These are phyloP conservation scores for Lota lota DNA, from an alignment of 2,113 vertebrate genomes.

Conservation along the genomic window DNA sequence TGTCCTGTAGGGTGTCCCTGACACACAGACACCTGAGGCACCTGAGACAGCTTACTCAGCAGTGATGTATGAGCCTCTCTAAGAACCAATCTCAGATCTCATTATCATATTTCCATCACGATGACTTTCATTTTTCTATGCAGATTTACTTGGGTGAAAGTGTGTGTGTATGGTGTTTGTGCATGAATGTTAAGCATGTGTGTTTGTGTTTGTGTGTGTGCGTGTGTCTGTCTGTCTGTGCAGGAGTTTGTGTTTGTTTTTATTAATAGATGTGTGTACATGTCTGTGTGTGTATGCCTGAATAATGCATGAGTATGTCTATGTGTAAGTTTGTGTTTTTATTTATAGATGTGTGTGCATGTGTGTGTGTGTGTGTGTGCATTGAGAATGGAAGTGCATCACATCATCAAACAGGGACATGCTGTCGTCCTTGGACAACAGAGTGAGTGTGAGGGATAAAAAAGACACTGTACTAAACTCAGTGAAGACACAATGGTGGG, in stretches of 20 bases:
- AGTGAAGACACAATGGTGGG: background rate
- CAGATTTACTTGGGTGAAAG: background rate
- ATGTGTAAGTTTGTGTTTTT: background rate
- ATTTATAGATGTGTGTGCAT: background rate
- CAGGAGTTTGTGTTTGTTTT: background rate
- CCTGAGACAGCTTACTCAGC: conserved; percentile 43
- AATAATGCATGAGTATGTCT: background rate
- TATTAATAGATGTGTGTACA: no score
- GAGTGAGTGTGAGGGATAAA: background rate
- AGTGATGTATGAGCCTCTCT: conserved; percentile 12
- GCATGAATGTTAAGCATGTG: background rate
- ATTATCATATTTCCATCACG: conserved; percentile 43
- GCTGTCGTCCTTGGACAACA: background rate
- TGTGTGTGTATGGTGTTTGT: background rate
- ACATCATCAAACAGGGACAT: background rate
- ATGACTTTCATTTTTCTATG: conserved; percentile 20
- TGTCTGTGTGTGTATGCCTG: no score
- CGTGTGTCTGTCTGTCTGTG: no score
- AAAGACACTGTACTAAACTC: background rate
- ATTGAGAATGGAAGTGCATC: background rate
- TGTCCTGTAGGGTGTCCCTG: conserved; percentile 1
- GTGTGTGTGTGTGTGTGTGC: background rate
- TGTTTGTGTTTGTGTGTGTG: background rate
- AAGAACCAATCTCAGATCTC: conserved; percentile 24
- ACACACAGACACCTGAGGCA: conserved; percentile 14